Percentiles rank a stretch among this genome's conserved stretches.
Conservation (phyloP, 2,888 invertebrate genomes). For the Protonemura montana region DNA sequence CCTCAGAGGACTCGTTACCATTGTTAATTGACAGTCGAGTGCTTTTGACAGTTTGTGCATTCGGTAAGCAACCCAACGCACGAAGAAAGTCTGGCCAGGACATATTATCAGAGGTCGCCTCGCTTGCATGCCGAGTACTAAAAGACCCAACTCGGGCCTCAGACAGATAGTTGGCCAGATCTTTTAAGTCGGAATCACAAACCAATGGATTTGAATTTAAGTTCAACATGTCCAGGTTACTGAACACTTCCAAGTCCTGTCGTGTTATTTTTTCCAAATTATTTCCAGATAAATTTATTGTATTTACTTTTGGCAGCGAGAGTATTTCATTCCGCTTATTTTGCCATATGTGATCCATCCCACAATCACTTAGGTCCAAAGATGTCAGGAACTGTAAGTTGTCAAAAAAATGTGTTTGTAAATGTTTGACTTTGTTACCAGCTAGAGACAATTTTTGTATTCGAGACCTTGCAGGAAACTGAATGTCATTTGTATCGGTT, state of each 20-base stretch:
- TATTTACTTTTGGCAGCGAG: background rate
- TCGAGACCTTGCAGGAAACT: background rate
- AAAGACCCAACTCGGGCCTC: background rate
- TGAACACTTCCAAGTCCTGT: conserved; percentile 22
- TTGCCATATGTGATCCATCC: background rate
- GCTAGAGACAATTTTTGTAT: background rate
- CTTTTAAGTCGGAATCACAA: background rate
- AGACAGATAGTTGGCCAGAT: background rate
- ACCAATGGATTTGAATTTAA: background rate
- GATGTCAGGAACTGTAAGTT: background rate
- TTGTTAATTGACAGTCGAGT: background rate
- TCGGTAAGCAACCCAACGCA: background rate
- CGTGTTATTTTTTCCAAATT: background rate
- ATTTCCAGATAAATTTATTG: background rate
- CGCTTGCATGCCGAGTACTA: background rate
- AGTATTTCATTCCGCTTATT: background rate
- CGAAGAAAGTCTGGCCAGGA: background rate
- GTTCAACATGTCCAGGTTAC: background rate
- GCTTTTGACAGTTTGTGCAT: background rate
- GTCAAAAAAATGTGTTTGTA: background rate
- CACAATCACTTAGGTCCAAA: background rate
- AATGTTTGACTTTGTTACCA: conserved; percentile 12
- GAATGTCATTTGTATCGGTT: background rate
- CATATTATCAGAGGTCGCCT: background rate
- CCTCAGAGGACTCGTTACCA: background rate